Conservation (phyloP, 2,113 vertebrate genomes). For the Brevimyrus niger region DNA sequence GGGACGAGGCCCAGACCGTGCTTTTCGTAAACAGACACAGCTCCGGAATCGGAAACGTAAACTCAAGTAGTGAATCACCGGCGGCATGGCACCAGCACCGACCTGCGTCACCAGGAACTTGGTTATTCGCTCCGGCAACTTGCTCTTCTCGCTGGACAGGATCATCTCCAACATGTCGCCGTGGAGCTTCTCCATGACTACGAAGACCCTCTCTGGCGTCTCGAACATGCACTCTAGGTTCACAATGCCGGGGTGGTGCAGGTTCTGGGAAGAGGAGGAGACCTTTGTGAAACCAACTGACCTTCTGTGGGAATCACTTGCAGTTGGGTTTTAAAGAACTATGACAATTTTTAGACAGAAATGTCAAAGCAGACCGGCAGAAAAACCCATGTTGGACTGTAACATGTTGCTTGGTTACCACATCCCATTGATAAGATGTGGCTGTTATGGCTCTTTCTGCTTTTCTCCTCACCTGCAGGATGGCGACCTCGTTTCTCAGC, state of each 20-base stretch:
- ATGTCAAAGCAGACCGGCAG: background rate
- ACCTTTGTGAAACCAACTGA: background rate
- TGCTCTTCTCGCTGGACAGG: constrained; percentile 93
- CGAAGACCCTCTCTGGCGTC: constrained; percentile 93
- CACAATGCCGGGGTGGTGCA: constrained; percentile 95
- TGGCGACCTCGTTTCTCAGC: constrained; percentile 95
- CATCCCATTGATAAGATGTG: background rate
- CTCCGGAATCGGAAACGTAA: background rate
- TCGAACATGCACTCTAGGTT: constrained; percentile 99
- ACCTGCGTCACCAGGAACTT: constrained; percentile 98
- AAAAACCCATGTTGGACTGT: background rate
- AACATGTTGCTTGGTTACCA: background rate
- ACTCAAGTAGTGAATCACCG: background rate
- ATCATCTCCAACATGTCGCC: constrained; percentile 99
- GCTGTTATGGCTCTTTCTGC: too few relatives aligned
- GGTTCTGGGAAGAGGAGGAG: constrained; percentile 65
- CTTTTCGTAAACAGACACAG: constrained; percentile 42
- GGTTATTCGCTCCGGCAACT: constrained; percentile 92
- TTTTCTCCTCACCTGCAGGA: constrained; percentile 77
- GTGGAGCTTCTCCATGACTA: constrained; percentile 98
- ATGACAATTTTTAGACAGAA: background rate
- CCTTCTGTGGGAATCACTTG: background rate
- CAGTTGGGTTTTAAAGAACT: background rate
- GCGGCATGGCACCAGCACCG: background rate
- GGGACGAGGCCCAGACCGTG: constrained; percentile 43